Base-by-base conservation (phyloP, 1,140 invertebrate species). In the Paramacrobiotus metropolitanus region DNA sequence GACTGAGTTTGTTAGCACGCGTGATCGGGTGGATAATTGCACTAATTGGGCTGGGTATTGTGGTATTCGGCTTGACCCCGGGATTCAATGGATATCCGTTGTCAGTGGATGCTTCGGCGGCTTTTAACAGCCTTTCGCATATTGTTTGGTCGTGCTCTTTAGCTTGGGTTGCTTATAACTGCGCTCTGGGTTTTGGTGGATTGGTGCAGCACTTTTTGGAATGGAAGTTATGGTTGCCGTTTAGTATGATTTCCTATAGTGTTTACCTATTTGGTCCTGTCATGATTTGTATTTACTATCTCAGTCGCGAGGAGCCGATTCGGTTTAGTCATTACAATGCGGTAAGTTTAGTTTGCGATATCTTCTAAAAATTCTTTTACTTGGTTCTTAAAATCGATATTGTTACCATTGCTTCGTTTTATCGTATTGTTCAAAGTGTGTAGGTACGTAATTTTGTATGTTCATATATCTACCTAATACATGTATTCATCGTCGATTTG, bases 21-120 rank as follows among this genome's bases (percentile, higher is more conserved):
- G 24, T 15, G 15, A 9, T 4, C 24, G 48, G 48, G 15, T 55
- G 48, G 48, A 9, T 24, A 9, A 4, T 55, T 4, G 48, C 48
- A 15, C 24, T 55, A 24, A 15, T 24, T 15, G 24, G 48, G 15
- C 15, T 55, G 15, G 48, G 15, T 9, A 4, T 55, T 9, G 48
- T 55, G 15, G 48, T 55, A 9, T 55, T 55, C 24, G 48, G 48
- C 28, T 24, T 55, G 24, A 4, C 28, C 28, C 48, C 48, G 15
- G 48, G 48, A 15, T 55, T 55, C 48, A 55, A 55, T 24, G 48
- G 48, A 55, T 55, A 55, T 28, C 48, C 48, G 48, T 24, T 55
- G 48, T 55, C 48, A 9, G 48, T 55, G 48, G 48, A 55, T 28
- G 48, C 48, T 55, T 15, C 48, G 4, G 48, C 48, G 15, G 48